Evolutionary conservation across 2,888 invertebrate genomes (phyloP).

Genomic region (Danaus chrysippus): DNA sequence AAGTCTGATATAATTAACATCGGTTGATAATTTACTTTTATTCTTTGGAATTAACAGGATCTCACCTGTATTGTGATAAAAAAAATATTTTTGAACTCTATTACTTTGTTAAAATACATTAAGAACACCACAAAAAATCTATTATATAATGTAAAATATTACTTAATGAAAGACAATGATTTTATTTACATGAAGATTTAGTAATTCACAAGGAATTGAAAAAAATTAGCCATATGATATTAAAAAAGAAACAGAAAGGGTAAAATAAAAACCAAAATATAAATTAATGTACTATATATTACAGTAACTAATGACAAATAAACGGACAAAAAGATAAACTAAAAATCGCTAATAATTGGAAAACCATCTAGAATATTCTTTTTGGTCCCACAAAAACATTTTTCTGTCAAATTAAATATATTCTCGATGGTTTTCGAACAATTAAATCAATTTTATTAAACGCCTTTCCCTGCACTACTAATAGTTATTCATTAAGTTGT

Average conservation of each 20-base stretch:
- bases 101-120: no score
- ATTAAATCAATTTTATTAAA: conserved; percentile 21
- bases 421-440: conserved; percentile 14
- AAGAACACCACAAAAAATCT: no score
- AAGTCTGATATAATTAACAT: no score
- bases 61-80: no score
- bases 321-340: conserved; percentile 28
- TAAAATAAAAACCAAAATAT: conserved; percentile 27
- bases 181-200: no score
- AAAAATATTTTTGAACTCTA: no score
- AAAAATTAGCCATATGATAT: not conserved
- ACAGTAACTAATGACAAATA: conserved; percentile 23
- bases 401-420: not conserved
- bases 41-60: no score
- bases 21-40: no score
- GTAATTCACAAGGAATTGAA: no score
- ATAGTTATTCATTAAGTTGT: conserved; percentile 45
- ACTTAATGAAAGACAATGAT: no score
- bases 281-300: conserved; percentile 27
- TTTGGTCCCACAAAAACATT: no score
- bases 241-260: conserved; percentile 11
- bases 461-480: conserved; percentile 31
- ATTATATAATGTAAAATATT: no score
- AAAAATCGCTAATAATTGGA: not conserved
- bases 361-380: conserved; percentile 11